These are phyloP conservation scores for Pseudochaenichthys georgianus DNA, from an alignment of 2,797 vertebrate genomes.

Conservation along the genomic window DNA sequence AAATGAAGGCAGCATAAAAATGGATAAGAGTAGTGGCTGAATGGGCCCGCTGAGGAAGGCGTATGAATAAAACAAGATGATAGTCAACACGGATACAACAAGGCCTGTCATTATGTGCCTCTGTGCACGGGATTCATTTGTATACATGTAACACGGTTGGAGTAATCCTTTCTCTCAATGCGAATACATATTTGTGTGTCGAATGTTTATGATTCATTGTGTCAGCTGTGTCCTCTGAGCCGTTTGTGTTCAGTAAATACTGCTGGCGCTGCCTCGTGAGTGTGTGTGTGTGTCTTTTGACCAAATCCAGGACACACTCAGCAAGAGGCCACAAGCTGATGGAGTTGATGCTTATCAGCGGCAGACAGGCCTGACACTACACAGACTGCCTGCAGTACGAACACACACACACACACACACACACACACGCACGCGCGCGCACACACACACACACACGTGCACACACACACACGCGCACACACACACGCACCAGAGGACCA, in stretches of 20 bases:
- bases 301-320: conserved; percentile 60
- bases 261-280: conserved; percentile 22
- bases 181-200: conserved; percentile 37
- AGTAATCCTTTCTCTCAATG: conserved; percentile 18
- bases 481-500: conserved; percentile 30
- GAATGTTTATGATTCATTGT: conserved; percentile 55
- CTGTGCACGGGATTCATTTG: conserved; percentile 44
- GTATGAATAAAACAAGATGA: conserved; percentile 66
- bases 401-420: not conserved
- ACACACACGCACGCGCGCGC: not conserved
- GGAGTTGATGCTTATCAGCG: conserved; percentile 69
- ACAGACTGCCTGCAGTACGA: conserved; percentile 30
- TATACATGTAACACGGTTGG: conserved; percentile 15
- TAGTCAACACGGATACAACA: conserved; percentile 41
- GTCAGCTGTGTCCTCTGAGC: conserved; percentile 31
- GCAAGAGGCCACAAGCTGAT: conserved; percentile 64
- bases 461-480: accelerated
- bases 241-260: conserved; percentile 55
- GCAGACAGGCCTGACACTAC: conserved; percentile 63
- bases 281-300: conserved; percentile 31
- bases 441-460: accelerated
- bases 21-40: conserved; percentile 19
- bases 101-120: conserved; percentile 29
- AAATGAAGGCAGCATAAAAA: conserved; percentile 36
- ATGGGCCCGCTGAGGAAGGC: conserved; percentile 36